Percentiles rank a stretch among this genome's conserved stretches.
These are phyloP conservation scores for Ptilodon capucinus DNA, from an alignment of 2,888 invertebrate genomes.

Conservation along the genomic window DNA sequence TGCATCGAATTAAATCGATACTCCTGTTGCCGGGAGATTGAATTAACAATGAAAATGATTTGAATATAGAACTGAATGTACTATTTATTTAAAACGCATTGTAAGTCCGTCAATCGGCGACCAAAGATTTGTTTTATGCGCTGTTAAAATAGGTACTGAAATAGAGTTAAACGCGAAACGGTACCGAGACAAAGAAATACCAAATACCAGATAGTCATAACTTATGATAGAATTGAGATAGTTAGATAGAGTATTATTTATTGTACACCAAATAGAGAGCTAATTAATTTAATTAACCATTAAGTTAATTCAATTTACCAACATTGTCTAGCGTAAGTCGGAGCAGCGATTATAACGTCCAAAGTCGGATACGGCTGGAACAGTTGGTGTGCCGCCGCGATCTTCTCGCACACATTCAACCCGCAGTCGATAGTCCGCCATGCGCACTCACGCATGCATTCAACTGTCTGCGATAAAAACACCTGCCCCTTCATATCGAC, in stretches of 20 bases:
- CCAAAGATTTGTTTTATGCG: too few relatives aligned
- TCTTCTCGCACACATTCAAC: conserved; percentile 51
- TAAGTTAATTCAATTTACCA: too few relatives aligned
- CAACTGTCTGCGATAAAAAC: conserved; percentile 54
- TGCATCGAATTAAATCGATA: conserved; percentile 11
- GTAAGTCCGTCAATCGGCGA: too few relatives aligned
- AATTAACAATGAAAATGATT: neutral
- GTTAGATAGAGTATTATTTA: too few relatives aligned
- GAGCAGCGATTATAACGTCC: conserved; percentile 67
- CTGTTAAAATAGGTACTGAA: too few relatives aligned
- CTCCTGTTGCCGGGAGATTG: neutral
- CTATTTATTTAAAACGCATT: too few relatives aligned
- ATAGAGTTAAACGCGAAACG: too few relatives aligned
- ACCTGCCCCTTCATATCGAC: conserved; percentile 50
- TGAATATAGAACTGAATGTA: neutral
- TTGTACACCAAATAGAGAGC: too few relatives aligned
- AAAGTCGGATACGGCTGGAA: conserved; percentile 63
- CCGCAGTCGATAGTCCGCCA: conserved; percentile 63
- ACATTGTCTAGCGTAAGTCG: conserved; percentile 57
- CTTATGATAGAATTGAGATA: too few relatives aligned
- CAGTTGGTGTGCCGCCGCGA: conserved; percentile 54
- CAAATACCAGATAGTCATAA: too few relatives aligned
- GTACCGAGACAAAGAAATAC: too few relatives aligned
- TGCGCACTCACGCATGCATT: conserved; percentile 61
- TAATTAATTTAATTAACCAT: too few relatives aligned